Evolutionary conservation across 2,113 vertebrate species (phyloP), one percentile per base, ranked within the genome.

Genomic region (Gadus chalcogrammus): DNA sequence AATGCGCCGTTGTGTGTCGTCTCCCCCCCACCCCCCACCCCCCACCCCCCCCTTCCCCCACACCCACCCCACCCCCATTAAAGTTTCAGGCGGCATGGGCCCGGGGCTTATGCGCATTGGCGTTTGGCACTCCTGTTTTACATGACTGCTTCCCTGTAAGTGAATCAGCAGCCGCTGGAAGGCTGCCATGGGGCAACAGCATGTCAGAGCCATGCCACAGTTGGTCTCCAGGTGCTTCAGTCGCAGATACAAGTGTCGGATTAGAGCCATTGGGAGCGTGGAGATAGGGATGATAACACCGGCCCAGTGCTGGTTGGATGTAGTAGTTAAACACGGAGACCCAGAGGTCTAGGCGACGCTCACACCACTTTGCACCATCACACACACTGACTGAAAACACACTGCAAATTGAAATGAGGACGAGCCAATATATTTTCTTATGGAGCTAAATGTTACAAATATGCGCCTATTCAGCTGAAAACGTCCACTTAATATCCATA

Each of bases 181-280:
- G 83, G 83, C 84, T 83, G 89, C 92, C 91, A 92, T 87, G 79
- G 90, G 92, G 92, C 91, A 86, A 91, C 84, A 88, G 88, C 82
- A 85, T 93, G 91, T 92, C 79, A 78, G 79, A 80, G 80, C 91
- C 84, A 89, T 84, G 69, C 42, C 78, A 68, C 74, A 68, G 68
- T 66, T 53, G 42, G 87, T 92, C 90, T 89, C 88, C 75, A 83
- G 88, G 86, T 86, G 79, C 79, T 18, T 48, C 79, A 0, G 82
- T 62, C 80, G 74, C 77, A 82, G 80, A 79, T 82, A 89, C 88
- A 85, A 88, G 81, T 88, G 88, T 88, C 81, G 81, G 65, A 88
- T 88, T 77, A 80, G 85, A 82, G 74, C 85, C 87, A 67, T 67
- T 22, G 85, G 89, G 89, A 88, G 73, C 31, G 42, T 69, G 48